Conservation (phyloP, 2,888 invertebrate species). For the Melipona beecheii region DNA sequence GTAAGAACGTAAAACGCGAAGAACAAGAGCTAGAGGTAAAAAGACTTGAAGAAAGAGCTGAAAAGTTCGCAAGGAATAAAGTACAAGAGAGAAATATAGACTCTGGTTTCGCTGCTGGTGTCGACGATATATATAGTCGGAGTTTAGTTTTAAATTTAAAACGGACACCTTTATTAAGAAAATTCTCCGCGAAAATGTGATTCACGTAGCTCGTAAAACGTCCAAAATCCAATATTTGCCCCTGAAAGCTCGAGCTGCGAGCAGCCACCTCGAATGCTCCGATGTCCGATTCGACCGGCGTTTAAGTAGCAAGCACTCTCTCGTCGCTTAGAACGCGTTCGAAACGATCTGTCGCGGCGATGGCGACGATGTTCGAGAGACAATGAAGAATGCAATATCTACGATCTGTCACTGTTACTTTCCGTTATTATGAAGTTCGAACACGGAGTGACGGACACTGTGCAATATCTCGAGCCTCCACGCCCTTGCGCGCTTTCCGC, state of each 20-base stretch:
- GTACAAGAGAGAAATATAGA: slow-evolving; percentile 5
- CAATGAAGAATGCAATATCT: slow-evolving; percentile 52
- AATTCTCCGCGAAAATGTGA: neutral
- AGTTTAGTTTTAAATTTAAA: slow-evolving; percentile 7
- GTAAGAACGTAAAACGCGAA: slow-evolving; percentile 20
- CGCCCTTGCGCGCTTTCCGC: slow-evolving; percentile 49
- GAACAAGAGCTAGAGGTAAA: slow-evolving; percentile 7
- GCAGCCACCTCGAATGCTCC: neutral
- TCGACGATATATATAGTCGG: neutral
- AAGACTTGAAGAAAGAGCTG: slow-evolving; percentile 7
- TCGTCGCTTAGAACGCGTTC: neutral
- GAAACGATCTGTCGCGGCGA: slow-evolving; percentile 15
- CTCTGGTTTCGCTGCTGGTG: neutral
- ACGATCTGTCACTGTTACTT: slow-evolving; percentile 42
- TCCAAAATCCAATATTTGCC: neutral
- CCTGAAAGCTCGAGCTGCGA: neutral
- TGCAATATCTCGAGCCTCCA: slow-evolving; percentile 48
- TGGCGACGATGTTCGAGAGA: slow-evolving; percentile 16
- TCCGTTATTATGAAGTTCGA: slow-evolving; percentile 55
- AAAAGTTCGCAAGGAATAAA: slow-evolving; percentile 22
- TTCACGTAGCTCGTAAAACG: neutral
- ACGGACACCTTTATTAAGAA: neutral
- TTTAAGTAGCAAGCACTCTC: neutral
- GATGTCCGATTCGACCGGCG: neutral
- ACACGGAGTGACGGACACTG: slow-evolving; percentile 39